phyloP scores from a whole-genome alignment of 2,888 invertebrate genomes.

The Piscicola geometra region DNA sequence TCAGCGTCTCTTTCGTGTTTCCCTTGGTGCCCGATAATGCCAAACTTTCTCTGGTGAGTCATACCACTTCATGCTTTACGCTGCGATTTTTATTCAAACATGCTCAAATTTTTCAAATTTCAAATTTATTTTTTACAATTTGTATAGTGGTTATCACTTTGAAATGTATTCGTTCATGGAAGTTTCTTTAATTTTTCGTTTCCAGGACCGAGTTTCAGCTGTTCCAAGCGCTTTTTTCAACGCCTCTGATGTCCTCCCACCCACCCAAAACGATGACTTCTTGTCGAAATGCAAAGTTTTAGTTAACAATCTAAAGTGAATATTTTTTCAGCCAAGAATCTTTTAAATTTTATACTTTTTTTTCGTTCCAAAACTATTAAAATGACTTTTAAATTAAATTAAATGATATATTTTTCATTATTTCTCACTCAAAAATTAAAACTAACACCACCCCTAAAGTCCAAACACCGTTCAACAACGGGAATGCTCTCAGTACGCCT shows the following conservation, averaged over 20 bases:
- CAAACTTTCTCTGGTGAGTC: neutral
- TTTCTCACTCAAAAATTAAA: too few species aligned
- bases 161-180: too few species aligned
- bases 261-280: slow-evolving; percentile 31
- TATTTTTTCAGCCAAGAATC: neutral
- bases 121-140: neutral
- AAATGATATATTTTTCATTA: too few species aligned
- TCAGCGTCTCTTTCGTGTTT: neutral
- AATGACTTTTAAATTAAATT: neutral
- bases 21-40: neutral
- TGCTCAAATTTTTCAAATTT: neutral
- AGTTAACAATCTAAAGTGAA: slow-evolving; percentile 43
- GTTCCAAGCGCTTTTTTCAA: slow-evolving; percentile 44
- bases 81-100: too few species aligned
- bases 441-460: neutral
- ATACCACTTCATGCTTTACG: too few species aligned
- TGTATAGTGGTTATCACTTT: too few species aligned
- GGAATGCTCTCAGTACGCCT: slow-evolving; percentile 32
- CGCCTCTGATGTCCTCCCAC: slow-evolving; percentile 39
- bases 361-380: too few species aligned
- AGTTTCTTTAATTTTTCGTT: neutral
- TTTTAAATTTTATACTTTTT: neutral
- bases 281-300: slow-evolving; percentile 43
- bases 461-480: neutral
- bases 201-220: slow-evolving; percentile 45